Evolutionary conservation across 2,113 vertebrate genomes (phyloP), one percentile per base, ranked within the genome.

Genomic region (Urocolius indicus): DNA sequence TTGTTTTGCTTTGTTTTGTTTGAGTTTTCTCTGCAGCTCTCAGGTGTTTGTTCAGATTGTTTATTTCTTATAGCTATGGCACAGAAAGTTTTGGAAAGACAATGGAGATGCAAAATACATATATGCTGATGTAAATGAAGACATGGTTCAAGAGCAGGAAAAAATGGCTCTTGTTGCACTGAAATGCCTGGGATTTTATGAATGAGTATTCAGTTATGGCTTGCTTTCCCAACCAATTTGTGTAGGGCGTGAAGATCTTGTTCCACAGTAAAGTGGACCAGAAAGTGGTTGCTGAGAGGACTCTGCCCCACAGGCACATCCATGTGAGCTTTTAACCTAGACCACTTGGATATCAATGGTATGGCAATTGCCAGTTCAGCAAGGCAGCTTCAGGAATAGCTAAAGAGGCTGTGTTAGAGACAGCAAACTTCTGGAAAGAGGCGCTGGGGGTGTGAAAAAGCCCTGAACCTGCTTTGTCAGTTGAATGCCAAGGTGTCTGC

Each of bases 11-110:
- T 77, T 41, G 45, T 51, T 62, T 95, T 89, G 45, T 51, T 62
- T 95, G 87, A 82, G 52, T 83, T 18, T 57, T 79, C 83, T 80
- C 68, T 75, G 58, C 12, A 32, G 41, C 69, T 93, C 69, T 69
- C 38, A 38, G 52, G 80, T 87, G 65, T 67, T 91, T 72, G 38
- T 77, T 95, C 63, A 82, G 30, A 29, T 45, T 57, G 34, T 74
- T 91, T 59, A 7, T 68, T 93, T 93, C 84, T 85, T 62, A 45
- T 62, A 87, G 82, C 32, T 65, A 57, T 0, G 0, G 89, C 63
- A 61, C 21, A 77, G 43, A 81, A 82, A 89, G 67, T 95, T 95
- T 87, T 72, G 79, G 84, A 75, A 74, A 69, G 48, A 80, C 95
- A 84, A 89, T 11, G 6, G 15, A n/a, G 66, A 68, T 80, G 55